A percentile compares a stretch with the other conserved stretches of the same genome.
Evolutionary conservation across 2,888 invertebrate genomes (phyloP).

Genomic region (Acanthacorydalis orientalis): DNA sequence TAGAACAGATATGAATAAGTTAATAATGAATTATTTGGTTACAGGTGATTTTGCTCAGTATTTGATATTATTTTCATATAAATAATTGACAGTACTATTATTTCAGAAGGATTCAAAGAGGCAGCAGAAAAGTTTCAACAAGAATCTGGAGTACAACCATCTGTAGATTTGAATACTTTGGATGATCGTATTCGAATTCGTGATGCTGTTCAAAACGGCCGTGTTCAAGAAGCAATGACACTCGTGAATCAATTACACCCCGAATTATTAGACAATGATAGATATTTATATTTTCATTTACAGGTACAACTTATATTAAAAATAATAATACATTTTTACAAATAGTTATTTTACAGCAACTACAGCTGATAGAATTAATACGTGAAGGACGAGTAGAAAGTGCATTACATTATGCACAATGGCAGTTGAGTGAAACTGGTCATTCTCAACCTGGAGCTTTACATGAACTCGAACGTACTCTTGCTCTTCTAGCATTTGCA

Average conservation of each 20-base stretch:
- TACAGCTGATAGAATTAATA: constrained; percentile 77
- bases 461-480: constrained; percentile 76
- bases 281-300: constrained; percentile 89
- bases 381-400: constrained; percentile 72
- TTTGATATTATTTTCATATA: constrained; percentile 10
- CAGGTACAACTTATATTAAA: constrained; percentile 41
- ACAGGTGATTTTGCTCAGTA: constrained; percentile 47
- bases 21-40: constrained; percentile 97
- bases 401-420: constrained; percentile 78
- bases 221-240: constrained; percentile 83
- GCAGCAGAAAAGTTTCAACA: constrained; percentile 92
- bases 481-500: constrained; percentile 91
- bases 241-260: constrained; percentile 90
- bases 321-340: neutral
- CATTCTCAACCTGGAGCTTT: constrained; percentile 59
- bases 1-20: constrained; percentile 84
- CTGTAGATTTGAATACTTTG: constrained; percentile 64
- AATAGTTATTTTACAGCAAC: constrained; percentile 43
- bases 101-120: constrained; percentile 81
- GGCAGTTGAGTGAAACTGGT: constrained; percentile 76
- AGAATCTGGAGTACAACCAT: constrained; percentile 75
- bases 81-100: constrained; percentile 4
- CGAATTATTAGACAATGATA: constrained; percentile 84
- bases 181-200: constrained; percentile 86
- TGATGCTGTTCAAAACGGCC: constrained; percentile 83